Percentiles rank a stretch among this genome's conserved stretches.
phyloP scores from a whole-genome alignment of 2,113 vertebrate species.

The Dipodomys ordii region DNA sequence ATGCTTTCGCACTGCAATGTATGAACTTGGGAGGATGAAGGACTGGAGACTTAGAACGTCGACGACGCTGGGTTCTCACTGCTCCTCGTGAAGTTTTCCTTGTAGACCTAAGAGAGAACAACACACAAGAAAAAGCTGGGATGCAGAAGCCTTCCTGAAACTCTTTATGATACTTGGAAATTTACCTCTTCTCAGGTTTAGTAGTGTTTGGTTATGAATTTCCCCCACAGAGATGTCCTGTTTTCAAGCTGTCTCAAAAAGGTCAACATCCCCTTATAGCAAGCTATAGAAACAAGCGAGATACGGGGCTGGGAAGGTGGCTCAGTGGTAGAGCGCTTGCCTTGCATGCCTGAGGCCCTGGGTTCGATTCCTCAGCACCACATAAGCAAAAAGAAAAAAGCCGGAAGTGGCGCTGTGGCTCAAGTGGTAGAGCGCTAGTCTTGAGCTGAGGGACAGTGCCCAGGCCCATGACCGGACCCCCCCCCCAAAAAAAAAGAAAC shows the following conservation, averaged over 20 bases:
- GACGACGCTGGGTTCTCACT: conserved; percentile 92
- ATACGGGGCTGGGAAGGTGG: not conserved
- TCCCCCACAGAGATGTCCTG: not conserved
- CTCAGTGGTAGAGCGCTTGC: too few species aligned
- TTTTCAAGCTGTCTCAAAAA: conserved; percentile 18
- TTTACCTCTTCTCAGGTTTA: not conserved
- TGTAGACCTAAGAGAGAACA: conserved; percentile 86
- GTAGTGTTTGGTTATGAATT: not conserved
- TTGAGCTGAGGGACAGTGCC: too few species aligned
- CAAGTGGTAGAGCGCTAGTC: too few species aligned
- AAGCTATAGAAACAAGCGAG: not conserved
- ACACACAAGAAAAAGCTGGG: conserved; percentile 8
- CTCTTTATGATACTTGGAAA: not conserved
- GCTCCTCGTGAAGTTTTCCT: conserved; percentile 93
- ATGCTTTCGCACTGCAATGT: conserved; percentile 91
- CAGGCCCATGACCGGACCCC: too few species aligned
- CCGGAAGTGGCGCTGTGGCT: too few species aligned
- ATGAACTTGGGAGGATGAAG: conserved; percentile 97
- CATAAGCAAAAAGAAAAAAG: too few species aligned
- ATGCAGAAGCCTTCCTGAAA: not conserved
- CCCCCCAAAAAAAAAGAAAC: not conserved
- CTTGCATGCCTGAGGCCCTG: too few species aligned
- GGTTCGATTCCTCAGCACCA: too few species aligned
- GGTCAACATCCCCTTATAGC: not conserved
- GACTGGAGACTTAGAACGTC: conserved; percentile 97